Evolutionary conservation across 2,888 invertebrate species (phyloP), one percentile per base, ranked within the genome.

Genomic region (Itoplectis maculator): DNA sequence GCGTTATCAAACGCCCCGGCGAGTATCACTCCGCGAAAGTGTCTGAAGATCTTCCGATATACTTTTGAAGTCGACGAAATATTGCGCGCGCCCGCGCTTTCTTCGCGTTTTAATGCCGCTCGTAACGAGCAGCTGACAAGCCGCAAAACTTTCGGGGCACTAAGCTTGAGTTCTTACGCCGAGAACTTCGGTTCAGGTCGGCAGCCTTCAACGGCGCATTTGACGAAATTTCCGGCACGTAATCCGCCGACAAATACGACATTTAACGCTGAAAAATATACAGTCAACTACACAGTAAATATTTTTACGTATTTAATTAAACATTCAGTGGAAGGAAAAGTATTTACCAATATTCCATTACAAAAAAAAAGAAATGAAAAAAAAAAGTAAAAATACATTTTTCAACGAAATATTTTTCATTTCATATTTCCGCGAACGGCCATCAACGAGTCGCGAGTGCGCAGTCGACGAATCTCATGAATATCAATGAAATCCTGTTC

Each of bases 11-110:
- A 79, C 54, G 54, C 54, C 20, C 47, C 2, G 18, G 15, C 8
- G 9, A 61, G 56, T 66, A 68, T 79, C 40, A 79, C 66, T 40
- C 11, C 47, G 9, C 6, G 18, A 69, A 68, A 59, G 61, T 40
- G 13, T 77, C 69, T 4, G 23, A 15, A 23, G 37, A 61, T 29
- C 23, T 69, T 68, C n/a, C 59, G 8, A 49, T 40, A 23, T 49
- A 23, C 18, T 37, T 59, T 23, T 59, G 18, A 9, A 40, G n/a
- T 35, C 18, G 18, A 4, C 51, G 7, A 20, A n/a, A 59, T 59
- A 35, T 59, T 5, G n/a, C 29, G 35, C 29, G n/a, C 29, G 35
- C 29, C 18, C n/a, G n/a, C 15, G n/a, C 29, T 59, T 59, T 15
- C 35, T 7, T 4, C n/a, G 5, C 35, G 35, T 59, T 35, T 59